Base-by-base conservation (phyloP, 2,797 vertebrate species). In the Choloepus didactylus region DNA sequence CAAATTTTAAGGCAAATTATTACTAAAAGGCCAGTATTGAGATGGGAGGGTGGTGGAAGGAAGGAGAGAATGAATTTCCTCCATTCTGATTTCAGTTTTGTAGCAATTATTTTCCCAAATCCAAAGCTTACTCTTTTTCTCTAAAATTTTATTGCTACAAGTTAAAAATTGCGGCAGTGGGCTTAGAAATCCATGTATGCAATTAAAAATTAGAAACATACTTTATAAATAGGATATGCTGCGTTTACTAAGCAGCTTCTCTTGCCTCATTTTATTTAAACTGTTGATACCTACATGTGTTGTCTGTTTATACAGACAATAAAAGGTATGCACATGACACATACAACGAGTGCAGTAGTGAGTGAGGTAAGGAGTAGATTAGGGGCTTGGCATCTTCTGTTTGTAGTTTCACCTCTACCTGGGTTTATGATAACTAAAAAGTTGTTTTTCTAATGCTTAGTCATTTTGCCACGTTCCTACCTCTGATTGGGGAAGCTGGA, bases 111-210 rank as follows among this genome's bases (percentile, higher is more conserved):
- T 73, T 92, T 73, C 67, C 9, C 27, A 70, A n/a, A 59, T 23
- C 27, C 15, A 5, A 62, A 60, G 29, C n/a, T 87, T 73, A 46
- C 62, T 64, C 35, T 9, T 73, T 66, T 69, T 44, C 89, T 19
- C 44, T 89, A 77, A 89, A 76, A 77, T 73, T 31, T 44, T 59
- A 44, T 64, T 12, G 56, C 18, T 41, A 90, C n/a, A 64, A 90
- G 49, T 27, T 35, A 70, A 69, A 83, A 95, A 97, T n/a, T n/a
- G 79, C 70, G 44, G 9, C 38, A 89, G 70, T 21, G 2, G 1
- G 59, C 85, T 95, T 88, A 87, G 89, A 96, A 10, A 92, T 16
- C 19, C 29, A 21, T 77, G 4, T 59, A 87, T 96, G 6, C 41
- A 49, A 23, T 95, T 56, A 35, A 93, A 82, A 93, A 70, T 56